Percentiles rank a stretch among this genome's conserved stretches.
Conservation (phyloP, 2,888 invertebrate genomes). For the Leptinotarsa peninsularis region DNA sequence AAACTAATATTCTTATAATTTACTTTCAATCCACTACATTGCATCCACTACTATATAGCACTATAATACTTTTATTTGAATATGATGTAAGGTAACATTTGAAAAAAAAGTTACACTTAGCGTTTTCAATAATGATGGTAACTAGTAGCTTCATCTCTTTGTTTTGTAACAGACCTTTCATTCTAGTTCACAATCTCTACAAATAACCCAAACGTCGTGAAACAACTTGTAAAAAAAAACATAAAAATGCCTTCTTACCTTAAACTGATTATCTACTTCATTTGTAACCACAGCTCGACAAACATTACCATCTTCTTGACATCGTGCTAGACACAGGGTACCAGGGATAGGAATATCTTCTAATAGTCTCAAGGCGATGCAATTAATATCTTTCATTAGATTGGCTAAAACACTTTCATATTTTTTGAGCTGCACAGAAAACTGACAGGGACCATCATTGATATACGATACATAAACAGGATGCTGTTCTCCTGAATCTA, state of each 20-base stretch:
- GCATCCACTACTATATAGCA: no score
- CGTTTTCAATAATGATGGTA: no score
- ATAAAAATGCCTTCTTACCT: slow-evolving; percentile 60
- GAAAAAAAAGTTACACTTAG: no score
- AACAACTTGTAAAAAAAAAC: no score
- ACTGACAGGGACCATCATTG: slow-evolving; percentile 83
- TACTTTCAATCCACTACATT: no score
- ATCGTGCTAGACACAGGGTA: slow-evolving; percentile 81
- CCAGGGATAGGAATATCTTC: slow-evolving; percentile 79
- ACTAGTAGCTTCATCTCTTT: no score
- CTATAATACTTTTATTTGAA: no score
- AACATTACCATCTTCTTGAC: slow-evolving; percentile 76
- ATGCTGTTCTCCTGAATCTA: slow-evolving; percentile 72
- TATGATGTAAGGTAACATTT: no score
- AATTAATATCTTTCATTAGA: slow-evolving; percentile 81
- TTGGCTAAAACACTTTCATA: slow-evolving; percentile 72
- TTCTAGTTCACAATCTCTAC: no score
- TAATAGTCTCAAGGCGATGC: slow-evolving; percentile 72
- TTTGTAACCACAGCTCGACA: slow-evolving; percentile 83
- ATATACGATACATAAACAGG: slow-evolving; percentile 81
- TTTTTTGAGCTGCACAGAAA: slow-evolving; percentile 79
- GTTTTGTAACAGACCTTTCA: no score
- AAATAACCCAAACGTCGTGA: no score
- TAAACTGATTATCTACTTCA: slow-evolving; percentile 78
- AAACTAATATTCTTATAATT: no score